phyloP scores from a whole-genome alignment of 2,797 vertebrate species.

The Catharus ustulatus region DNA sequence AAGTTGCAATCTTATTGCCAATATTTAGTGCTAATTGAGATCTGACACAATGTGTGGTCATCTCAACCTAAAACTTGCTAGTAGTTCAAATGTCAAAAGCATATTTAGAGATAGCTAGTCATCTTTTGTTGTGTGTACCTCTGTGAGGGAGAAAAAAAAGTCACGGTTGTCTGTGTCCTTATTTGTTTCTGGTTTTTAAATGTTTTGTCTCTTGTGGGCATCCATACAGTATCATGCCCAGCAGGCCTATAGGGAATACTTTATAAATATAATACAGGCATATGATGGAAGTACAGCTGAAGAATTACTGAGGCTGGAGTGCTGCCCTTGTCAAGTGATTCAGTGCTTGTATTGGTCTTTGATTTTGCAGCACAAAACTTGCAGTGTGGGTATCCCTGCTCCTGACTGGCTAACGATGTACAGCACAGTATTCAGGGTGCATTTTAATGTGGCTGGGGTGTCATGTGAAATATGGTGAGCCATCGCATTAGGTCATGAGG shows the following conservation, averaged over 20 bases:
- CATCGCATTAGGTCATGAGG: not conserved
- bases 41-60: not conserved
- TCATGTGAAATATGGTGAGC: not conserved
- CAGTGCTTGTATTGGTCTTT: not conserved
- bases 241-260: not conserved
- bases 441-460: not conserved
- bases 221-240: not conserved
- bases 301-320: not conserved
- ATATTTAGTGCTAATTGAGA: not conserved
- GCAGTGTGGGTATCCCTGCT: not conserved
- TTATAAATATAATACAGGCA: not conserved
- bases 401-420: not conserved
- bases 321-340: not conserved
- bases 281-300: not conserved
- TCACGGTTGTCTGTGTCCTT: not conserved
- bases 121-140: not conserved
- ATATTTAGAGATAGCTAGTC: not conserved
- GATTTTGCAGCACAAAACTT: not conserved
- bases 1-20: not conserved
- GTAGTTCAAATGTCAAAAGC: not conserved
- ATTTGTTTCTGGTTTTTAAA: not conserved
- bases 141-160: accelerated
- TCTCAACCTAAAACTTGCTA: not conserved
- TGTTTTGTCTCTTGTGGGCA: not conserved
- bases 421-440: not conserved